Base-by-base conservation (phyloP, 2,888 invertebrate genomes). In the Drosophila longiperda region DNA sequence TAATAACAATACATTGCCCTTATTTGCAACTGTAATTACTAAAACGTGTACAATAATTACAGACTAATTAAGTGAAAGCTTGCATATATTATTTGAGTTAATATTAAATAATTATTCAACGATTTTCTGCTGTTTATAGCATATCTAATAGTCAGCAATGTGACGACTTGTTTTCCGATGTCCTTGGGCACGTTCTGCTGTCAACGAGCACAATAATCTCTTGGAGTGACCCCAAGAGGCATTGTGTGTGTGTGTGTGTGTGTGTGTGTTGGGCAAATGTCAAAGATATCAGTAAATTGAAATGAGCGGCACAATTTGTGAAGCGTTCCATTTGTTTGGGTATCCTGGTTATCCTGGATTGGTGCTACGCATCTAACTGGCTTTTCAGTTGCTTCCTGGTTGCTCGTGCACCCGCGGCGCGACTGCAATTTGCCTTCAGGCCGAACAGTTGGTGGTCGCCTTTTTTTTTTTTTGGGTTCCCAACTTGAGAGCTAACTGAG, bases 371-470 rank as follows among this genome's bases (percentile, higher is more conserved):
- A 78, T 75, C 40, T 57, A 72, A 69, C 48, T 54, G 62, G 57
- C 66, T 69, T 78, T 69, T 52, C 49, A 71, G 79, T 76, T 69
- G 68, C 66, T 78, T 77, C 66, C 72, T 64, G 66, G 75, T 52
- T 73, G 60, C 45, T 66, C 23, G 78, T 63, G 29, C 49, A 71
- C 84, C 88, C 83, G 89, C 68, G 55, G 88, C 50, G 90, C 55
- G 70, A 71, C 72, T 85, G 80, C 83, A 81, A 83, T 87, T 87
- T 87, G 83, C 90, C 79, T 81, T 82, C 66, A 54, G 66, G 23
- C 63, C 68, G 65, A 82, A 77, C 87, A 89, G 87, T 64, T 89
- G 87, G 87, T 74, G 87, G 87, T 87, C 90, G 45, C 32, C 57
- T 66, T 58, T 23, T 60, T 65, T 54, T 66, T 58, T 23, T 60